Evolutionary conservation across 2,888 invertebrate genomes (phyloP), one percentile per base, ranked within the genome.

Genomic region (Pyrocoelia pectoralis): DNA sequence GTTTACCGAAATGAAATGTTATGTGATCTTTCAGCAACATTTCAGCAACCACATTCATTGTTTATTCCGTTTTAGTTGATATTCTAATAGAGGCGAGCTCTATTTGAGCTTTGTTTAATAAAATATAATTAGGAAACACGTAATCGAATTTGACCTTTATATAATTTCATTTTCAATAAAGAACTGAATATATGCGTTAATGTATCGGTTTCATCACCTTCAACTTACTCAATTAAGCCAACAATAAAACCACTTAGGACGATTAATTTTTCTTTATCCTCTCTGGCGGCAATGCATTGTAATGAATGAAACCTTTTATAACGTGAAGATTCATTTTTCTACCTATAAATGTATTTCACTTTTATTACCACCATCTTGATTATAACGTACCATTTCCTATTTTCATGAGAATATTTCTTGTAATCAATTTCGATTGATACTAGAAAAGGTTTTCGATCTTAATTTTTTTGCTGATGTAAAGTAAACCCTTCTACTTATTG

Each of bases 241-340:
- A 61, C 61, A 61, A 61, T 61, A 56, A 56, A 61, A 55, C 51
- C 43, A 61, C 61, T 61, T 48, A 46, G 6, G 24, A 51, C 56
- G 56, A 61, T 55, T 61, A 61, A 56, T 61, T 29, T 56, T 56
- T 51, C 43, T 55, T 56, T 61, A 51, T 56, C 55, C 41, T 28
- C 28, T 50, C 54, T 40, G 40, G 24, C 24, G n/a, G 48, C 48
- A 24, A 38, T 54, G n/a, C n/a, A 49, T 24, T 55, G 54, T 54
- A 49, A 24, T 60, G 53, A 60, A 54, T 60, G 52, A 41, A 46
- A 48, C 46, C 18, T 18, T 18, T 46, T 46, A 17, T 17, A 46
- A 46, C 2, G 17, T 18, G 46, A n/a, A 46, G 17, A 46, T 46
- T 46, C 17, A n/a, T 46, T 46, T 46, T 46, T 15, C 10, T 18